phyloP scores from a whole-genome alignment of 1,140 invertebrate genomes.

The Heliconius himera region DNA sequence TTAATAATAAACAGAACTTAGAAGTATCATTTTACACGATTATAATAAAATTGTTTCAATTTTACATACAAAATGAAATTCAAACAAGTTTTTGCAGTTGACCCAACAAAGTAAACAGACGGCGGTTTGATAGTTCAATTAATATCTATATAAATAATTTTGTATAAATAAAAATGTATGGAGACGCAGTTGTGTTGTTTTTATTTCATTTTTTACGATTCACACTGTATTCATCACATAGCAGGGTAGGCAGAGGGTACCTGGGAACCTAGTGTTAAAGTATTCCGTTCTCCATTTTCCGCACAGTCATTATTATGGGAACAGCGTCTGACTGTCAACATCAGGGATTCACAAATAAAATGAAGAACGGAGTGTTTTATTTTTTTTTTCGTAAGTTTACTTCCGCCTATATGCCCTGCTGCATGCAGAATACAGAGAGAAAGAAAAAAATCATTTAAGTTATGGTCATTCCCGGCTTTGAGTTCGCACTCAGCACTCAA shows the following conservation, averaged over 20 bases:
- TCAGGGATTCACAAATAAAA: too few relatives aligned
- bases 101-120: conserved; percentile 20
- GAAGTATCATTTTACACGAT: conserved; percentile 7
- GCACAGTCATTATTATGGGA: too few relatives aligned
- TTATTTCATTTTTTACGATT: neutral
- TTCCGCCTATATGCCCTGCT: too few relatives aligned
- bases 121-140: conserved; percentile 32
- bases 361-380: too few relatives aligned
- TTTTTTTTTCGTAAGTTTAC: too few relatives aligned
- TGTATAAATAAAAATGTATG: neutral
- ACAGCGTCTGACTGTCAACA: too few relatives aligned
- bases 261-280: neutral
- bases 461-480: too few relatives aligned
- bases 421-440: too few relatives aligned
- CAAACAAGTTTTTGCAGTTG: conserved; percentile 26
- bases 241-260: neutral
- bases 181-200: neutral
- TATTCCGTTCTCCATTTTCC: neutral
- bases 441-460: too few relatives aligned
- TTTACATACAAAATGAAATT: conserved; percentile 13
- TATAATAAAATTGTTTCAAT: conserved; percentile 7
- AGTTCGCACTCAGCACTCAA: too few relatives aligned
- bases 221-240: too few relatives aligned
- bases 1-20: neutral
- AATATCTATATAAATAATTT: conserved; percentile 21